Evolutionary conservation across 1,140 invertebrate species (phyloP).

Genomic region (Paralvinella palmiformis): DNA sequence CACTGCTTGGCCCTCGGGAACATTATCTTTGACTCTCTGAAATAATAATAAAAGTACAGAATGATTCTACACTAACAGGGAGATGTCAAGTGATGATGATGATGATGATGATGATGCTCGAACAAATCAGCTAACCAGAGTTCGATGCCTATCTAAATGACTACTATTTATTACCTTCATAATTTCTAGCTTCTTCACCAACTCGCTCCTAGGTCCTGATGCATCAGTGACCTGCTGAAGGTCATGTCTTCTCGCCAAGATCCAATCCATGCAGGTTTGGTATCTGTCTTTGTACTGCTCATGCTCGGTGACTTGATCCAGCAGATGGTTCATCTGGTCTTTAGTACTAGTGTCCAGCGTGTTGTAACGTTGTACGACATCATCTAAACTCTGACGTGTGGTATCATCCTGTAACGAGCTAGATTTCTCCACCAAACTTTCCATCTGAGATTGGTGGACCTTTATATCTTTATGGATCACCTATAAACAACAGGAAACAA

Average conservation of each 20-base stretch:
- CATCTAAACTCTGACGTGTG: conserved; percentile 28
- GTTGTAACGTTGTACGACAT: conserved; percentile 29
- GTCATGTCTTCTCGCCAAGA: conserved; percentile 73
- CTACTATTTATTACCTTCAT: conserved; percentile 48
- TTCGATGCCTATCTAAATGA: too few relatives aligned
- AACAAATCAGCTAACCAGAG: too few relatives aligned
- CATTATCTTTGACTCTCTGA: conserved; percentile 36
- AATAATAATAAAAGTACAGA: background rate
- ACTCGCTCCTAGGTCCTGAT: conserved; percentile 65
- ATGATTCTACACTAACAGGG: background rate
- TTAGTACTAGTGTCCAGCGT: conserved; percentile 23
- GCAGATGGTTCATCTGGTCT: conserved; percentile 54
- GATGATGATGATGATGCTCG: too few relatives aligned
- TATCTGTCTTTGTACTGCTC: conserved; percentile 78
- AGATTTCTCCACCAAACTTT: conserved; percentile 35
- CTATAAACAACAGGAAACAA: conserved; percentile 17
- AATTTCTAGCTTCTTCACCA: conserved; percentile 79
- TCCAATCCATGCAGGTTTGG: conserved; percentile 77
- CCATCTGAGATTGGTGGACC: conserved; percentile 33
- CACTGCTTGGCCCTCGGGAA: conserved; percentile 36
- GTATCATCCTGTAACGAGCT: conserved; percentile 31
- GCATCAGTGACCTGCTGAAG: conserved; percentile 77
- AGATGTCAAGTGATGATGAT: too few relatives aligned
- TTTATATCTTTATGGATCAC: conserved; percentile 35
- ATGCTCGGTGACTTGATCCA: conserved; percentile 77